A percentile compares a stretch with the other conserved stretches of the same genome.
phyloP scores from a whole-genome alignment of 2,888 invertebrate species.

The Drosophila atripex region DNA sequence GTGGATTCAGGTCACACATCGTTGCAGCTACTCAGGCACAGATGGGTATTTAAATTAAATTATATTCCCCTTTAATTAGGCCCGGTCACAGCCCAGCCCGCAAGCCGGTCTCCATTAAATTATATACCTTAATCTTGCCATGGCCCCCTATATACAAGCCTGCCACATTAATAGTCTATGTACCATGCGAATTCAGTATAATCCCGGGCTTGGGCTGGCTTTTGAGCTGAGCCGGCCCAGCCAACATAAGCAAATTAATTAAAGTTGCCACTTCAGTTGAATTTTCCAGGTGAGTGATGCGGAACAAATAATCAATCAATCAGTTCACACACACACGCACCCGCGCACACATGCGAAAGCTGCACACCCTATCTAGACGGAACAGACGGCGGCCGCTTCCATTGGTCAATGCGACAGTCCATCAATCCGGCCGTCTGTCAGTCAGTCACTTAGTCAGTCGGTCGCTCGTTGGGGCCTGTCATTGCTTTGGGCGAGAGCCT shows the following conservation, averaged over 20 bases:
- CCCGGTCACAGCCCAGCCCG: constrained; percentile 28
- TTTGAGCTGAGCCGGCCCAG: constrained; percentile 36
- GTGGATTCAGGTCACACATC: constrained; percentile 34
- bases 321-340: constrained; percentile 65
- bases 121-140: constrained; percentile 50
- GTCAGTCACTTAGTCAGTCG: constrained; percentile 13
- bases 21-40: neutral
- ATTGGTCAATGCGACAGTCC: constrained; percentile 44
- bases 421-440: constrained; percentile 38
- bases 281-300: constrained; percentile 84
- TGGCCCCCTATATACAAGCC: constrained; percentile 4
- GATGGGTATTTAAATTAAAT: constrained; percentile 37
- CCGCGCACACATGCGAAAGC: constrained; percentile 46
- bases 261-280: constrained; percentile 82
- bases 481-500: constrained; percentile 54
- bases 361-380: constrained; percentile 69
- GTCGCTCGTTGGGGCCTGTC: constrained; percentile 66
- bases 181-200: constrained; percentile 10
- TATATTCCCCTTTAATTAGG: constrained; percentile 50
- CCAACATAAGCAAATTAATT: constrained; percentile 78
- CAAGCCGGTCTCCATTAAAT: constrained; percentile 40
- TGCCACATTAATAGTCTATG: neutral
- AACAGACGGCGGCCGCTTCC: constrained; percentile 57
- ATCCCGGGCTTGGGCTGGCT: constrained; percentile 40
- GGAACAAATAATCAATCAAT: constrained; percentile 84